Evolutionary conservation across 2,888 invertebrate species (phyloP).

Genomic region (Steinernema scapterisci): DNA sequence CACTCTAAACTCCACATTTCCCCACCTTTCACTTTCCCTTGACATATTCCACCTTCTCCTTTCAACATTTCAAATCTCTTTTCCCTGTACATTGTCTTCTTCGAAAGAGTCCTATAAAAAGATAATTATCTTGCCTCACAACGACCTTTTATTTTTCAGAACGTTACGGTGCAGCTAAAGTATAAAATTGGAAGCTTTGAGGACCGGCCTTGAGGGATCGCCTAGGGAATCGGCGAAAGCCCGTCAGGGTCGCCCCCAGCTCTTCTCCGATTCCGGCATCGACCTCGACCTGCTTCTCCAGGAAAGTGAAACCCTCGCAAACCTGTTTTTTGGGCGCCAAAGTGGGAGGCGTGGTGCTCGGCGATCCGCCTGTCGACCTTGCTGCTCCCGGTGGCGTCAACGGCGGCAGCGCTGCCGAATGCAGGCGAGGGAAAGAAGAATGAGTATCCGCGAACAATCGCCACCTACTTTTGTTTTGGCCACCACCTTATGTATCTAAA

Average conservation of each 20-base stretch:
- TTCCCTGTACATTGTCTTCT: not conserved
- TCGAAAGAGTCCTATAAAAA: not conserved
- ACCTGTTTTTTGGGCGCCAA: conserved; percentile 27
- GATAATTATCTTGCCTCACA: conserved; percentile 1
- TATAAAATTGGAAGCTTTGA: not conserved
- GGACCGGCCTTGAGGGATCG: conserved; percentile 2
- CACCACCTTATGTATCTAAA: too few relatives aligned
- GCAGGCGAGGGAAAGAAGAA: not conserved
- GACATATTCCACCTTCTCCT: not conserved
- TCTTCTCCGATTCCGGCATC: not conserved
- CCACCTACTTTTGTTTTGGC: conserved; percentile 5
- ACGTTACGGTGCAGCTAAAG: not conserved
- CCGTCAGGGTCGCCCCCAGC: not conserved
- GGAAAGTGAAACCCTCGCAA: conserved; percentile 27
- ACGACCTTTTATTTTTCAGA: not conserved
- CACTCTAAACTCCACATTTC: not conserved
- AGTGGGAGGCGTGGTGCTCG: not conserved
- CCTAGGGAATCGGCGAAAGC: not conserved
- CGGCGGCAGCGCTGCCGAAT: conserved; percentile 23
- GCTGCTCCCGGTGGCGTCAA: conserved; percentile 14
- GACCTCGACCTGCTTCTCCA: conserved; percentile 24
- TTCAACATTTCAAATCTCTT: not conserved
- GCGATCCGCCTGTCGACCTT: conserved; percentile 28
- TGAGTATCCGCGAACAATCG: not conserved
- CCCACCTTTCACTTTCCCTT: not conserved